Conservation (phyloP, 1,140 invertebrate genomes). For the Cheumatopsyche charites region DNA sequence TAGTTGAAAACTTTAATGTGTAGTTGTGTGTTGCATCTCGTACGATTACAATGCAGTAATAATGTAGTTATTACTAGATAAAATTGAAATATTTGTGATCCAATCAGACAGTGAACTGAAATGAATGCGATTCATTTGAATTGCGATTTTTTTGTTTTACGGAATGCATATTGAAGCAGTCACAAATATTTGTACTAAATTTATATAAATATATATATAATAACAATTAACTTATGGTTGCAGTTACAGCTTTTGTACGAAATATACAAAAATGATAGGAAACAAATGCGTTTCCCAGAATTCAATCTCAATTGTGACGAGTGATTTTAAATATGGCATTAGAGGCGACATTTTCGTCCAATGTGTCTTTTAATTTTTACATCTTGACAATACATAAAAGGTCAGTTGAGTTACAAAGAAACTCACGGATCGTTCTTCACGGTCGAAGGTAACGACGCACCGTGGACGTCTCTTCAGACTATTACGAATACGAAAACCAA, state of each 20-base stretch:
- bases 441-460: too few species aligned
- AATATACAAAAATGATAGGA: slow-evolving; percentile 5
- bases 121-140: slow-evolving; percentile 9
- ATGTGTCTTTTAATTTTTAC: neutral
- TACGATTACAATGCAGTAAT: slow-evolving; percentile 35
- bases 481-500: too few species aligned
- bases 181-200: slow-evolving; percentile 34
- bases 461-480: too few species aligned
- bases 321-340: too few species aligned
- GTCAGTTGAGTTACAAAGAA: too few species aligned
- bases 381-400: too few species aligned
- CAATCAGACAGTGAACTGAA: neutral
- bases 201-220: too few species aligned
- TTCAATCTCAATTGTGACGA: neutral
- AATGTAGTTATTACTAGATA: slow-evolving; percentile 38
- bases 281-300: neutral
- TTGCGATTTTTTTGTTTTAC: slow-evolving; percentile 1
- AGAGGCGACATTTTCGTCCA: neutral
- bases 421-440: too few species aligned
- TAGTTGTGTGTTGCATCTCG: slow-evolving; percentile 36
- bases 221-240: slow-evolving; percentile 31
- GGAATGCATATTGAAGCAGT: slow-evolving; percentile 3
- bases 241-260: slow-evolving; percentile 38
- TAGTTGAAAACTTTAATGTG: slow-evolving; percentile 34
- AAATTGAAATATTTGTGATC: slow-evolving; percentile 33